phyloP scores from a whole-genome alignment of 2,113 vertebrate genomes.

The Epinephelus fuscoguttatus region DNA sequence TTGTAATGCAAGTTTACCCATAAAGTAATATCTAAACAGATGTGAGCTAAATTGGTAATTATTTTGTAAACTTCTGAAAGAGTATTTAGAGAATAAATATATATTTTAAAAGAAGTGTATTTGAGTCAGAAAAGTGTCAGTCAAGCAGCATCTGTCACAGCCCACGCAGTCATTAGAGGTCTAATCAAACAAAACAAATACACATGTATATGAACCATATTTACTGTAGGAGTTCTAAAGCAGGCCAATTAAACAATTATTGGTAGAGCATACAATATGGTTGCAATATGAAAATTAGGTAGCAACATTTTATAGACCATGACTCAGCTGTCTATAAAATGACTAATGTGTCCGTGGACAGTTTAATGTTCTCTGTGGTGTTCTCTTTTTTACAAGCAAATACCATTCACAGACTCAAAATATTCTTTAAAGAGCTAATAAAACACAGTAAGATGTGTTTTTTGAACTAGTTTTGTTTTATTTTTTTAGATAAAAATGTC shows the following conservation, averaged over 20 bases:
- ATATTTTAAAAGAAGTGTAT: too few species aligned
- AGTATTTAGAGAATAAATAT: too few species aligned
- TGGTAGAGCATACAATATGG: background rate
- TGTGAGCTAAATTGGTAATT: too few species aligned
- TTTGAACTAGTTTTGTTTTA: background rate
- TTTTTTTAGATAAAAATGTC: conserved; percentile 8
- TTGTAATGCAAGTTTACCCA: background rate
- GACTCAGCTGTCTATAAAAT: background rate
- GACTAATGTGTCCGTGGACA: background rate
- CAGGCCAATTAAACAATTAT: background rate
- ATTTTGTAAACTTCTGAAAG: too few species aligned
- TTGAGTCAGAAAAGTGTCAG: background rate
- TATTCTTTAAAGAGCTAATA: background rate
- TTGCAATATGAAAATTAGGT: background rate
- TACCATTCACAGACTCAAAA: background rate
- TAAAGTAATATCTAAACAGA: background rate
- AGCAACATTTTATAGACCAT: background rate
- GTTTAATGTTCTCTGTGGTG: background rate
- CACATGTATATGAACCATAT: background rate
- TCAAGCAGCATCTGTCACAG: background rate
- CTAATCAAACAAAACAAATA: background rate
- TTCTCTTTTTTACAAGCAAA: background rate
- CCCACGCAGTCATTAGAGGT: background rate
- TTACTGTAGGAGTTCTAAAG: background rate
- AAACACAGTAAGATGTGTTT: background rate